A percentile compares a stretch with the other conserved stretches of the same genome.
Conservation (phyloP, 2,113 vertebrate genomes). For the Desmodus rotundus region DNA sequence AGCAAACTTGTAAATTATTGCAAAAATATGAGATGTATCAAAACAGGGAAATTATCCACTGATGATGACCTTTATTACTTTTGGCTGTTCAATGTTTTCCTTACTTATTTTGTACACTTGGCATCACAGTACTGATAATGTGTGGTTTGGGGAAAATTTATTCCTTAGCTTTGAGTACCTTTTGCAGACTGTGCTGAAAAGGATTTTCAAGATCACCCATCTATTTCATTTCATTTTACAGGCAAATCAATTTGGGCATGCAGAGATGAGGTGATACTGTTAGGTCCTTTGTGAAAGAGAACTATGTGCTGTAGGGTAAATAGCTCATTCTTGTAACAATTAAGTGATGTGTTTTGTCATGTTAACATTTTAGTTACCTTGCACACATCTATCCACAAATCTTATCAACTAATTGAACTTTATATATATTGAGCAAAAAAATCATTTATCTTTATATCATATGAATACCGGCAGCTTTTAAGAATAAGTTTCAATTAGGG, state of each 20-base stretch:
- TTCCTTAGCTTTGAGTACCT: not conserved
- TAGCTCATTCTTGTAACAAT: not conserved
- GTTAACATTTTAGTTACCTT: not conserved
- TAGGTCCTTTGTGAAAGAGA: not conserved
- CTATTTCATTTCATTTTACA: not conserved
- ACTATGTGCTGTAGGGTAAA: not conserved
- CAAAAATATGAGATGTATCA: not conserved
- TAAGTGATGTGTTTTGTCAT: not conserved
- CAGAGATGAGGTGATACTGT: not conserved
- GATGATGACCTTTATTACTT: not conserved
- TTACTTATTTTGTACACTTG: not conserved
- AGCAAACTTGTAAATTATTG: not conserved
- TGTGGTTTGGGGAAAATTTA: not conserved
- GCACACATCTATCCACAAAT: not conserved
- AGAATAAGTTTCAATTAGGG: not conserved
- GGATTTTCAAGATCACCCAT: not conserved
- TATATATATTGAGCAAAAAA: not conserved
- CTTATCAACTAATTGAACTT: not conserved
- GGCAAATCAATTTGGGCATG: not conserved
- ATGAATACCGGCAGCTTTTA: not conserved
- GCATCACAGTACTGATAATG: not conserved
- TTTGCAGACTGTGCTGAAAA: not conserved
- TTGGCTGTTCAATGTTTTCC: not conserved
- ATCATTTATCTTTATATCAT: not conserved
- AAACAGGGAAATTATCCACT: not conserved